Percentiles rank a stretch among this genome's conserved stretches.
Evolutionary conservation across 1,140 invertebrate genomes (phyloP).

Genomic region (Spodoptera litura): DNA sequence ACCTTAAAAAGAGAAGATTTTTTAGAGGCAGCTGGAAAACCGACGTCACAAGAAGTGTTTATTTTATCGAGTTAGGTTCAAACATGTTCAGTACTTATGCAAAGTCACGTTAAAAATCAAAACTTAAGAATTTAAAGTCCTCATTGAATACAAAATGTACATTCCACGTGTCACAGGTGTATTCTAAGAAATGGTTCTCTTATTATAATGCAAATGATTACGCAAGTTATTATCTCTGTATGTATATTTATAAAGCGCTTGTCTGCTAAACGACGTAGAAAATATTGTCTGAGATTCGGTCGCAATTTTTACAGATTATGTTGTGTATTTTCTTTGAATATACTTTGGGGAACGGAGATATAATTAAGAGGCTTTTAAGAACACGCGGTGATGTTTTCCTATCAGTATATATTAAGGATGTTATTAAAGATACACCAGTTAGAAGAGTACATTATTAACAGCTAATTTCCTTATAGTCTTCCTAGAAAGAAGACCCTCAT

Average conservation of each 20-base stretch:
- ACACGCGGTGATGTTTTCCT: background rate
- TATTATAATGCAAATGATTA: conserved; percentile 12
- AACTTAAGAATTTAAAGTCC: background rate
- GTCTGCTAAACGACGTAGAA: conserved; percentile 14
- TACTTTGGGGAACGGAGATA: background rate
- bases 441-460: too few relatives aligned
- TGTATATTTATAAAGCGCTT: conserved; percentile 7
- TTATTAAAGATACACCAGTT: too few relatives aligned
- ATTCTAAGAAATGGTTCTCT: background rate
- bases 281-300: background rate
- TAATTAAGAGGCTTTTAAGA: background rate
- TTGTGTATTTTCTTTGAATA: too few relatives aligned
- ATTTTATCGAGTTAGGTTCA: background rate
- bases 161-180: conserved; percentile 1
- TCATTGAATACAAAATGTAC: too few relatives aligned
- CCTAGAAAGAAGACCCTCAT: background rate
- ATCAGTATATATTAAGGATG: background rate
- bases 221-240: conserved; percentile 13
- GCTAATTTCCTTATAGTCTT: too few relatives aligned
- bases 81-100: background rate
- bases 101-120: background rate
- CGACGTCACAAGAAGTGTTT: background rate
- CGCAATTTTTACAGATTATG: background rate
- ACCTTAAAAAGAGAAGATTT: background rate
- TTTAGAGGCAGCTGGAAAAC: too few relatives aligned